phyloP scores from a whole-genome alignment of 2,113 vertebrate species.

The Cavia aperea region DNA sequence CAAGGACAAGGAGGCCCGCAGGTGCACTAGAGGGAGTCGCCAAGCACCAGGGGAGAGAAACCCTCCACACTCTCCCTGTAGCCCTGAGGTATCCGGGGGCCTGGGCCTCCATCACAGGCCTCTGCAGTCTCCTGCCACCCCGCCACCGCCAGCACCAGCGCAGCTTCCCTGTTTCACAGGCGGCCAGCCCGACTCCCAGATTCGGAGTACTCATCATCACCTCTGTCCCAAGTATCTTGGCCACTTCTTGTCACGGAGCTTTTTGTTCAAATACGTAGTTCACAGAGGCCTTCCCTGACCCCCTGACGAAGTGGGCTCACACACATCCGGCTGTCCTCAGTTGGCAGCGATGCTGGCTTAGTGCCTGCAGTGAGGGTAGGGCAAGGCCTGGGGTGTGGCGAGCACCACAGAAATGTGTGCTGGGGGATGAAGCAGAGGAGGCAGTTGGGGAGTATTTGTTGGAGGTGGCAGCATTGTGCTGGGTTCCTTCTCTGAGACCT shows the following conservation, averaged over 20 bases:
- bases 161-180: neutral
- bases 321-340: neutral
- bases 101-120: neutral
- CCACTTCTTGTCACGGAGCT: neutral
- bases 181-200: neutral
- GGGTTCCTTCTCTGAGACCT: neutral
- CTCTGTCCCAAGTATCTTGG: neutral
- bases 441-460: fast-evolving
- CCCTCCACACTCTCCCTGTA: neutral
- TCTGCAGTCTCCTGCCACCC: neutral
- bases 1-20: neutral
- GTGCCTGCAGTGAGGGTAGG: fast-evolving
- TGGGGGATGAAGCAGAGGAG: neutral
- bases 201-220: neutral
- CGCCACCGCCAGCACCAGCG: neutral
- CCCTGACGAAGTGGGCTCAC: fast-evolving
- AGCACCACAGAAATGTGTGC: neutral
- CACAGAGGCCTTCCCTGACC: neutral
- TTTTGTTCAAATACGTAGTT: neutral
- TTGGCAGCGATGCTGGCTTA: too few species aligned
- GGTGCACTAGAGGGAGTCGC: neutral
- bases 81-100: neutral
- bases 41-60: too few species aligned
- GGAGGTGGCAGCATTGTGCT: too few species aligned
- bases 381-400: fast-evolving